These are phyloP conservation scores for Chrysochloris asiatica DNA, from an alignment of 2,113 vertebrate species.

Conservation along the genomic window DNA sequence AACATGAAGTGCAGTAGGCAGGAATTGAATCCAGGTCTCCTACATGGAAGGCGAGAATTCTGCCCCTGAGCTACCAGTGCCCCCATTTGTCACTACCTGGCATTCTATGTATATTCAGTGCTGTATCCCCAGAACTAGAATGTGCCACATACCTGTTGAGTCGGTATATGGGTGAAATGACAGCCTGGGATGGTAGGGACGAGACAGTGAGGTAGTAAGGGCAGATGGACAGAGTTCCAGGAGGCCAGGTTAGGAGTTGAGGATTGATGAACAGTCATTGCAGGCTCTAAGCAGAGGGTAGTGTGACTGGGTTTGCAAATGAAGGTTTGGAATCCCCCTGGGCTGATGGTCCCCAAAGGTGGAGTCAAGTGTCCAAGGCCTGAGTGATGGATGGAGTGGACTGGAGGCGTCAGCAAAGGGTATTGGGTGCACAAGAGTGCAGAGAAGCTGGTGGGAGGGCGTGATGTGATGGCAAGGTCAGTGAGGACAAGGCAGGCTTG, in stretches of 20 bases:
- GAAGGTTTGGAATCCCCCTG: not conserved
- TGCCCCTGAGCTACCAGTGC: not conserved
- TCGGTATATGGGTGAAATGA: not conserved
- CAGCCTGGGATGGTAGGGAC: rapidly evolving
- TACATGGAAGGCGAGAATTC: not conserved
- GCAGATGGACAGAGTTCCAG: not conserved
- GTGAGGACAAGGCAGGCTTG: too few species aligned
- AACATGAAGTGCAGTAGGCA: not conserved
- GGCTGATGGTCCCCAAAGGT: not conserved
- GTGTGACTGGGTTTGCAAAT: not conserved
- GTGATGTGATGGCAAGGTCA: too few species aligned
- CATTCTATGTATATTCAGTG: not conserved
- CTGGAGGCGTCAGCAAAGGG: not conserved
- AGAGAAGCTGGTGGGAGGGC: not conserved
- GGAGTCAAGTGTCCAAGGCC: not conserved
- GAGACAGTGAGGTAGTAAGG: too few species aligned
- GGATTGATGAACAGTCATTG: not conserved
- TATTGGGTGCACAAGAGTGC: not conserved
- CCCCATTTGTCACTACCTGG: not conserved
- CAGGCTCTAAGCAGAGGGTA: not conserved
- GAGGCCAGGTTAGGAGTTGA: not conserved
- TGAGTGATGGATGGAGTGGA: not conserved
- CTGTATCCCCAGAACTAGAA: not conserved
- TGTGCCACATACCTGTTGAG: too few species aligned
- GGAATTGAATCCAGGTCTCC: not conserved